A percentile compares a stretch with the other conserved stretches of the same genome.
These are phyloP conservation scores for Poeciliopsis infans DNA, from an alignment of 2,797 vertebrate genomes.

Conservation along the genomic window DNA sequence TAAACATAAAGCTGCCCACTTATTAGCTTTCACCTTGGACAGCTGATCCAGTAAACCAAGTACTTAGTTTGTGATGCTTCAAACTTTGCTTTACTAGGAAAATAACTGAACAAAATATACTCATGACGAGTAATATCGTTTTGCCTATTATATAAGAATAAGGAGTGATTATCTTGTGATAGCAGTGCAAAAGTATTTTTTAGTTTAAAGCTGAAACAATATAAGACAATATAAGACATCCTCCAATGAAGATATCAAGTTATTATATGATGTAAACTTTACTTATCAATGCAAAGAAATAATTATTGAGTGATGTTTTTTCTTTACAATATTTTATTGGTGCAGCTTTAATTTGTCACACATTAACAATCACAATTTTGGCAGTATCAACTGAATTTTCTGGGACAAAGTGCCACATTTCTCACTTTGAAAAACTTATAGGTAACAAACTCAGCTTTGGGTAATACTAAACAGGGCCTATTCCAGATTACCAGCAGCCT, in stretches of 20 bases:
- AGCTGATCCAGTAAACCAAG: background rate
- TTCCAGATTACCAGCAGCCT: conserved; percentile 1
- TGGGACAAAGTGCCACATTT: background rate
- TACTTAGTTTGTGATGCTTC: background rate
- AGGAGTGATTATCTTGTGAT: background rate
- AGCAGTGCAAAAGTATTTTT: background rate
- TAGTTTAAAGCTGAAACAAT: background rate
- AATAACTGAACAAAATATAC: background rate
- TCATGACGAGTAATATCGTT: background rate
- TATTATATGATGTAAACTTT: background rate
- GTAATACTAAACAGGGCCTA: background rate
- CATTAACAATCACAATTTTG: too few species aligned
- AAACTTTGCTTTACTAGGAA: background rate
- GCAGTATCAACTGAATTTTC: background rate
- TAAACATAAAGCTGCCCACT: background rate
- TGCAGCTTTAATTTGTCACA: background rate
- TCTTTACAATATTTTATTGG: background rate
- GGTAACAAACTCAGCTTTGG: background rate
- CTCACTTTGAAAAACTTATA: background rate
- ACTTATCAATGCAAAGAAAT: background rate
- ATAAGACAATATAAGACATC: background rate
- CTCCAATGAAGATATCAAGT: background rate
- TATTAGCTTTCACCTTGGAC: background rate
- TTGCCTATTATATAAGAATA: background rate
- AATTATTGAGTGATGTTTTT: background rate